Conservation (phyloP, 2,888 invertebrate genomes). For the Diaperis boleti region DNA sequence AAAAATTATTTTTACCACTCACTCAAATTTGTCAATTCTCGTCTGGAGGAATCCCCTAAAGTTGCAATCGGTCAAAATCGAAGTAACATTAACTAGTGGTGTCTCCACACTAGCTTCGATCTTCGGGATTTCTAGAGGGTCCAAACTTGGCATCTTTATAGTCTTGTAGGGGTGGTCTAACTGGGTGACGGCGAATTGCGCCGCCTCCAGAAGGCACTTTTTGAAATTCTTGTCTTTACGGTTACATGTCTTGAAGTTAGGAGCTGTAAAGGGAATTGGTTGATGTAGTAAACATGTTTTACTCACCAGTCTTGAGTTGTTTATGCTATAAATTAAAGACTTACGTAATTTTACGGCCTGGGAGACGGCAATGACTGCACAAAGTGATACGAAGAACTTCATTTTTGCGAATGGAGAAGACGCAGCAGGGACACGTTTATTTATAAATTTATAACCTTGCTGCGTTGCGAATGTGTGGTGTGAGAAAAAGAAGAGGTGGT, state of each 20-base stretch:
- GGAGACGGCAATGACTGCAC: not conserved
- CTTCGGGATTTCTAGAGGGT: constrained; percentile 5
- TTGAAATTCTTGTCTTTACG: not conserved
- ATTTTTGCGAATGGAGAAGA: too few relatives aligned
- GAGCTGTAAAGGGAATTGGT: too few relatives aligned
- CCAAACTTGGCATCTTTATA: not conserved
- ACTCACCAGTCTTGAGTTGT: not conserved
- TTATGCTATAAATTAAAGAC: not conserved
- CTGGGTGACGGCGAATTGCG: not conserved
- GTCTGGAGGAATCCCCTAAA: not conserved
- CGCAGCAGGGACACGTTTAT: not conserved
- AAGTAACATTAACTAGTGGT: not conserved
- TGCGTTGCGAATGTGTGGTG: not conserved
- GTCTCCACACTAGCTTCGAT: constrained; percentile 3
- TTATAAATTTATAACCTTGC: not conserved
- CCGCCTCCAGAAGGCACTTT: not conserved
- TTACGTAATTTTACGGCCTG: not conserved
- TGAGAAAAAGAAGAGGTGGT: too few relatives aligned
- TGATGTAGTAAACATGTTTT: not conserved
- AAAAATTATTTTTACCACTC: not conserved
- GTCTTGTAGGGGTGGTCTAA: constrained; percentile 3
- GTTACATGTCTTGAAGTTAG: not conserved
- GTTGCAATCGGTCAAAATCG: not conserved
- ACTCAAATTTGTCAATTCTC: constrained; percentile 1
- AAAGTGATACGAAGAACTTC: not conserved